Base-by-base conservation (phyloP, 2,113 vertebrate species). In the Platysteira castanea region DNA sequence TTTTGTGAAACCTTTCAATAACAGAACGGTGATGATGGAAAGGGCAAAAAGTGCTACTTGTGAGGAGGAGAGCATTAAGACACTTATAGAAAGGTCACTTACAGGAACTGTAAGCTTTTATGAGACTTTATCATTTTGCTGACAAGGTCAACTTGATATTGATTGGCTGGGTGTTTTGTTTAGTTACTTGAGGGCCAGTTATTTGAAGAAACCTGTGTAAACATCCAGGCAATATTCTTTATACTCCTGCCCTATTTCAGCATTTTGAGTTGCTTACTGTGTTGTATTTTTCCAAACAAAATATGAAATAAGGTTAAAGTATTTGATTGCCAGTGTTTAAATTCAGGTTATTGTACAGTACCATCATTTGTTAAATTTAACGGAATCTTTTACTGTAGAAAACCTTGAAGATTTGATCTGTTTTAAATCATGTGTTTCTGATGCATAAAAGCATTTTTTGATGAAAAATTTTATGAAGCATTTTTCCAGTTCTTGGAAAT, bases 121-220 rank as follows among this genome's bases (percentile, higher is more conserved):
- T 96, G 92, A 97, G 91, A 96, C 95, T 97, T 98, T 88, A 98
- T 98, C 96, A 98, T 98, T 98, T 97, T 98, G 97, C 97, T 96
- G 96, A 97, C 97, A 98, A 89, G 97, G 98, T 98, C 98, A 98
- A 92, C 95, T 95, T 96, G 96, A 91, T 98, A 98, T 98, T 98
- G 98, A 98, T 98, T 76, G 94, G 87, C 86, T 95, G 91, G 93
- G 91, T 74, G 49, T 93, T 90, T 76, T 91, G 70, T 90, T 93
- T 87, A 97, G 94, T 87, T 95, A 85, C 87, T 85, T 70, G 87
- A 81, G 76, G 79, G 86, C 52, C 56, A 67, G 44, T 84, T 95
- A 61, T 94, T 84, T 90, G 73, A 94, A 84, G 77, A 96, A 87
- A 82, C 44, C 42, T 41, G 6, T 75, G 46, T 87, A 94, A 91